Percentiles rank a stretch among this genome's conserved stretches.
These are phyloP conservation scores for Bombus consobrinus DNA, from an alignment of 1,140 invertebrate genomes.

Conservation along the genomic window DNA sequence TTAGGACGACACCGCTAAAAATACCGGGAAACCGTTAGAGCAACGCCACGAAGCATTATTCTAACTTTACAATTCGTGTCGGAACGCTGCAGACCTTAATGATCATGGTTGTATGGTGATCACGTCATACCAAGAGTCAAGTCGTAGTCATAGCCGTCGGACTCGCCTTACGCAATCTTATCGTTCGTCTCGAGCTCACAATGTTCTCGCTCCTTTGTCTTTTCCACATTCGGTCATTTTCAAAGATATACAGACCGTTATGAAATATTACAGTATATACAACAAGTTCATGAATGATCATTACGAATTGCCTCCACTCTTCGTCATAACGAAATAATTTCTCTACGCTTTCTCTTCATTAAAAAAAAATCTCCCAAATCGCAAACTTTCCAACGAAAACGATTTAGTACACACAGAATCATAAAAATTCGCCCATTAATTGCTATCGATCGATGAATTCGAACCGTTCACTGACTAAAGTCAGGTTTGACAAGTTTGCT, in stretches of 20 bases:
- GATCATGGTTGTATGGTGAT: slow-evolving; percentile 53
- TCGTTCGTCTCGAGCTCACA: slow-evolving; percentile 43
- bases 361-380: not conserved
- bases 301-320: too few relatives aligned
- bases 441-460: not conserved
- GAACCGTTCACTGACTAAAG: not conserved
- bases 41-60: slow-evolving; percentile 45
- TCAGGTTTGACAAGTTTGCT: slow-evolving; percentile 2
- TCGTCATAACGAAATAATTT: not conserved
- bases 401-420: not conserved
- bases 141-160: slow-evolving; percentile 48
- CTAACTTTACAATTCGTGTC: slow-evolving; percentile 56
- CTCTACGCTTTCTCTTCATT: not conserved
- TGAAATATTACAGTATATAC: slow-evolving; percentile 12
- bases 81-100: slow-evolving; percentile 47
- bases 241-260: not conserved
- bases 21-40: slow-evolving; percentile 52
- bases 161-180: slow-evolving; percentile 54
- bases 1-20: slow-evolving; percentile 40
- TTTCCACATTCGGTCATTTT: slow-evolving; percentile 43
- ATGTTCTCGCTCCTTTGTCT: slow-evolving; percentile 27
- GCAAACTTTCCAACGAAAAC: too few relatives aligned
- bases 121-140: slow-evolving; percentile 52
- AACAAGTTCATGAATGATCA: not conserved
- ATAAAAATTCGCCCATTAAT: too few relatives aligned